Conservation (phyloP, 1,140 invertebrate genomes). For the Micrasema minimum region DNA sequence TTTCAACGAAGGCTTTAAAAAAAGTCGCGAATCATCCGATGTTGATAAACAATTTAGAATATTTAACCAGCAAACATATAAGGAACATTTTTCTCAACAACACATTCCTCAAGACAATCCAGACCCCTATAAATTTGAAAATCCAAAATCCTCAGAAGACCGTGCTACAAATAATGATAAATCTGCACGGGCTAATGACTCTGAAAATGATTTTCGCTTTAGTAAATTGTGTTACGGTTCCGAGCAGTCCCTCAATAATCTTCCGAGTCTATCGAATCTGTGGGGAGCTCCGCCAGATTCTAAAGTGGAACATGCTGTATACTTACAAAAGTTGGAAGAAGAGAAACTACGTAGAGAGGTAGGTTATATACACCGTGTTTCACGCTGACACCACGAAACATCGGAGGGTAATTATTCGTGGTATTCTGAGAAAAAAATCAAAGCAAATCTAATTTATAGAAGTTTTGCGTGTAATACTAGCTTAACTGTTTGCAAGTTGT, state of each 20-base stretch:
- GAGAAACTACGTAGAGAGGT: constrained; percentile 80
- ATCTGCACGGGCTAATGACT: not conserved
- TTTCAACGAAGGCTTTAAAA: not conserved
- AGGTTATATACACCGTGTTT: too few species aligned
- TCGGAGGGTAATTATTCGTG: too few species aligned
- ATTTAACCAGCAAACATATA: not conserved
- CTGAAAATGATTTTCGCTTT: not conserved
- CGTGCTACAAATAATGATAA: not conserved
- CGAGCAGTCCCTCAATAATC: constrained; percentile 4
- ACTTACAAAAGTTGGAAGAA: constrained; percentile 74
- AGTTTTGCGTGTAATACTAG: too few species aligned
- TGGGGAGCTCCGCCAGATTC: constrained; percentile 34
- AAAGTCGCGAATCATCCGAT: not conserved
- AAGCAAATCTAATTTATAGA: too few species aligned
- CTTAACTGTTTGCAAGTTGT: too few species aligned
- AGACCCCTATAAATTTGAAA: too few species aligned
- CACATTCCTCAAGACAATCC: too few species aligned
- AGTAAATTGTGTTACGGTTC: not conserved
- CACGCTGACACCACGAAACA: too few species aligned
- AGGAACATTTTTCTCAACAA: not conserved
- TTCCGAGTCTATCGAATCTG: constrained; percentile 41
- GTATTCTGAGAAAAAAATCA: too few species aligned
- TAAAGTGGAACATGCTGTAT: not conserved
- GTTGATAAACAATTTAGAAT: not conserved
- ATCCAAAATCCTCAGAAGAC: not conserved